Base-by-base conservation (phyloP, 2,888 invertebrate genomes). In the Pogonocherus hispidulus region DNA sequence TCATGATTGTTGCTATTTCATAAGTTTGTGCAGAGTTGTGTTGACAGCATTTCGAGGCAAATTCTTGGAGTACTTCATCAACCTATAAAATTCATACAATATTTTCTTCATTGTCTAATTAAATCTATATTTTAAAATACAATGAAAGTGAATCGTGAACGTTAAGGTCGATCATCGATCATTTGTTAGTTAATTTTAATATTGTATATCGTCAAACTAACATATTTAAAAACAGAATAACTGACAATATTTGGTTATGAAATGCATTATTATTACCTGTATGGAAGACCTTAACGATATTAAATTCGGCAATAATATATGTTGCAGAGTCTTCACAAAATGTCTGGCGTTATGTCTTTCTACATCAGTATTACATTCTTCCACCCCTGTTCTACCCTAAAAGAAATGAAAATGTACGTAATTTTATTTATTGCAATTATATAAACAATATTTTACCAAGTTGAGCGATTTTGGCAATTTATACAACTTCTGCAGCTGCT, bases 41-140 rank as follows among this genome's bases (percentile, higher is more conserved):
- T 86, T 96, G 93, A 84, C 97, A 97, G 78, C 96, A 95, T 71
- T 93, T 91, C 0, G 97, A 96, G 1, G 97, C 94, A 80, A 97
- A 97, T 82, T 94, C 93, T 85, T 97, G 96, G 84, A 98, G 88
- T 0, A 94, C 93, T 83, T 96, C 95, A 80, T 98, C 97, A 19
- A 97, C 93, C 89, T 90, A 76, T 4, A 72, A 75, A 57, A 64
- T 35, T 16, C 19, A 4, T n/a, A 9, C 20, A 49, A 8, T 63
- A 14, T n/a, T n/a, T n/a, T n/a, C n/a, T n/a, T n/a, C n/a, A n/a
- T n/a, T n/a, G n/a, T n/a, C n/a, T n/a, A n/a, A n/a, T n/a, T n/a
- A n/a, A n/a, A n/a, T n/a, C n/a, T n/a, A n/a, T n/a, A n/a, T n/a
- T n/a, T n/a, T n/a, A n/a, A n/a, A n/a, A n/a, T n/a, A n/a, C n/a